Percentiles rank a stretch among this genome's conserved stretches.
These are phyloP conservation scores for Amiota communis DNA, from an alignment of 2,888 invertebrate species.

Conservation along the genomic window DNA sequence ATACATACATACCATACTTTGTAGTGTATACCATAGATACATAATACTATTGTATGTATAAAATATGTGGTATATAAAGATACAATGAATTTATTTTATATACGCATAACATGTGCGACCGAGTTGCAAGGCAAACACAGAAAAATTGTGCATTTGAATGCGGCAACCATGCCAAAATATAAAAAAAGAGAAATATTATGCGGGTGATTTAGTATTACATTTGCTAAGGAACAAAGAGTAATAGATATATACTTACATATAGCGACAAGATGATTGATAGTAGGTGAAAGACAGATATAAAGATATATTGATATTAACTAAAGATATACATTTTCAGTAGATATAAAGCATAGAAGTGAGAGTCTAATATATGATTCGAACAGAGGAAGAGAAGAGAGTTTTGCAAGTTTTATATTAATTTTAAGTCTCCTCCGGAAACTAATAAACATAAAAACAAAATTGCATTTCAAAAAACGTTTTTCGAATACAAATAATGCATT, in stretches of 20 bases:
- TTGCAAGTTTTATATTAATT: too few species aligned
- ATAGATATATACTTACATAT: background rate
- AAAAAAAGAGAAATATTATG: background rate
- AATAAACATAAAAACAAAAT: background rate
- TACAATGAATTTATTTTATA: background rate
- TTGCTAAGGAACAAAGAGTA: background rate
- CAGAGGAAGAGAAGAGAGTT: too few species aligned
- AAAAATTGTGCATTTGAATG: conserved; percentile 4
- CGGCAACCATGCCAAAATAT: background rate
- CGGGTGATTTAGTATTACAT: background rate
- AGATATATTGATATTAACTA: background rate
- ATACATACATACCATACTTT: background rate
- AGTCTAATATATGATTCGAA: too few species aligned
- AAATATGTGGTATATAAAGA: too few species aligned
- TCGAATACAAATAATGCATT: conserved; percentile 55
- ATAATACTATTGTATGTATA: too few species aligned
- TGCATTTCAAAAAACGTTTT: conserved; percentile 32
- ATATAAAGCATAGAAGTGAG: background rate
- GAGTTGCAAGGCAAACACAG: conserved; percentile 17
- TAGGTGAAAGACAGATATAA: background rate
- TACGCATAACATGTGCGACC: conserved; percentile 14
- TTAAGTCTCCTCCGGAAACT: too few species aligned
- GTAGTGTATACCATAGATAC: too few species aligned
- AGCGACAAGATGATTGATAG: background rate
- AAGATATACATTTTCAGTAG: background rate